Percentiles rank a stretch among this genome's conserved stretches.
phyloP scores from a whole-genome alignment of 2,113 vertebrate species.

The Machaerirhynchus nigripectus region DNA sequence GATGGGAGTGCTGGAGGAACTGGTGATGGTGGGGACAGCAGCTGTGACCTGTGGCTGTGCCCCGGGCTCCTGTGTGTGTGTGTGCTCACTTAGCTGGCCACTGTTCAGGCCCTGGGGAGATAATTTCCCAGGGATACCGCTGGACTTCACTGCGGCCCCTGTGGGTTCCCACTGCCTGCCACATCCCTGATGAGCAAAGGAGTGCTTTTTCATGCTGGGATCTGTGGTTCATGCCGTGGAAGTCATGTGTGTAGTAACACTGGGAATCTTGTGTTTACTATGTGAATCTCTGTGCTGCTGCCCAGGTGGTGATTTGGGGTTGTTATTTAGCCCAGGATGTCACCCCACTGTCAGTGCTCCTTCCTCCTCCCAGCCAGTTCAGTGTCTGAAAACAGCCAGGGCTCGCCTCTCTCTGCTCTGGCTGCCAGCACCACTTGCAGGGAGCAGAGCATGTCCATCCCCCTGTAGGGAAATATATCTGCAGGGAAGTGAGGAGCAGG shows the following conservation, averaged over 20 bases:
- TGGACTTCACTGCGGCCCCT: not conserved
- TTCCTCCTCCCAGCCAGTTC: not conserved
- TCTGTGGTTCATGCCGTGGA: not conserved
- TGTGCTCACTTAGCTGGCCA: not conserved
- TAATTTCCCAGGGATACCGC: not conserved
- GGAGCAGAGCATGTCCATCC: not conserved
- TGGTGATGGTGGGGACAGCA: not conserved
- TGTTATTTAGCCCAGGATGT: not conserved
- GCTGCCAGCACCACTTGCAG: not conserved
- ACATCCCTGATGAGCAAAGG: not conserved
- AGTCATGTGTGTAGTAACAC: rapidly evolving
- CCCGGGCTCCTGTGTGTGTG: rapidly evolving
- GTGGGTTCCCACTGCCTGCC: not conserved
- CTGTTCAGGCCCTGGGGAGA: not conserved
- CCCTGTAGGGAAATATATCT: not conserved
- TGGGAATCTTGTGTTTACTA: rapidly evolving
- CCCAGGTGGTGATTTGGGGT: not conserved
- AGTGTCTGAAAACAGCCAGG: not conserved
- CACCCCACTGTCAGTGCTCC: not conserved
- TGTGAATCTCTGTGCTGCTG: not conserved
- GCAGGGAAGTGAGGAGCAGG: not conserved
- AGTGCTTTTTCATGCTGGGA: not conserved
- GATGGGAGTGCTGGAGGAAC: not conserved
- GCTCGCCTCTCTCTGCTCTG: not conserved
- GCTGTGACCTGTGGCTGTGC: not conserved